phyloP scores from a whole-genome alignment of 53 echinoderm and acorn worm genomes.

The Temnopleurus reevesii region DNA sequence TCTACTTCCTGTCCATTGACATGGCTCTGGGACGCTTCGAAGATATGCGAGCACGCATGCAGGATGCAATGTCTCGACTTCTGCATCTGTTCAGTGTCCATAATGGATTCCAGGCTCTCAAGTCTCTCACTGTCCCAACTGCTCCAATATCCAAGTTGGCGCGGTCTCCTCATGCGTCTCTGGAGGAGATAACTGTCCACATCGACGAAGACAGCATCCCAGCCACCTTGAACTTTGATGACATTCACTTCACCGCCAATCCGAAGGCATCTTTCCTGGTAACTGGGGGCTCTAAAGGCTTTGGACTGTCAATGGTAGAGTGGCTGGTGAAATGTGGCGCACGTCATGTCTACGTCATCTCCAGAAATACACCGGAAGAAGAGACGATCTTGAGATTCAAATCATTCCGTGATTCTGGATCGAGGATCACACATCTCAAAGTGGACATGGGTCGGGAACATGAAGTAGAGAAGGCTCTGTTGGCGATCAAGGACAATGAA shows the following conservation, averaged over 20 bases:
- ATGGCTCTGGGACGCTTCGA: slow-evolving; percentile 90
- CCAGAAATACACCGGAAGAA: slow-evolving; percentile 83
- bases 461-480: slow-evolving; percentile 87
- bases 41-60: slow-evolving; percentile 86
- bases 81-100: slow-evolving; percentile 96
- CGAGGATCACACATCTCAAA: slow-evolving; percentile 84
- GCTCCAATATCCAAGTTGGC: slow-evolving; percentile 92
- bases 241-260: slow-evolving; percentile 83
- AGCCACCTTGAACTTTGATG: slow-evolving; percentile 88
- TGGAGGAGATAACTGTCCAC: slow-evolving; percentile 84
- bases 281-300: slow-evolving; percentile 92
- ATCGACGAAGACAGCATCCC: slow-evolving; percentile 93
- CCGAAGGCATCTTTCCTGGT: slow-evolving; percentile 83
- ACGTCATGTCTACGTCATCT: slow-evolving; percentile 86
- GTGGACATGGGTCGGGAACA: slow-evolving; percentile 78
- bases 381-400: slow-evolving; percentile 88
- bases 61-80: slow-evolving; percentile 93
- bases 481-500: slow-evolving; percentile 82
- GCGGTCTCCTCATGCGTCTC: slow-evolving; percentile 80
- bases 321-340: slow-evolving; percentile 94
- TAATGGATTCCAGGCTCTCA: slow-evolving; percentile 94
- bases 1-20: slow-evolving; percentile 89
- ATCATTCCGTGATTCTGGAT: slow-evolving; percentile 83
- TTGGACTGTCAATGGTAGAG: slow-evolving; percentile 84
- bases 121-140: slow-evolving; percentile 89